Evolutionary conservation across 2,888 invertebrate genomes (phyloP).

Genomic region (Cynaeus angustus): DNA sequence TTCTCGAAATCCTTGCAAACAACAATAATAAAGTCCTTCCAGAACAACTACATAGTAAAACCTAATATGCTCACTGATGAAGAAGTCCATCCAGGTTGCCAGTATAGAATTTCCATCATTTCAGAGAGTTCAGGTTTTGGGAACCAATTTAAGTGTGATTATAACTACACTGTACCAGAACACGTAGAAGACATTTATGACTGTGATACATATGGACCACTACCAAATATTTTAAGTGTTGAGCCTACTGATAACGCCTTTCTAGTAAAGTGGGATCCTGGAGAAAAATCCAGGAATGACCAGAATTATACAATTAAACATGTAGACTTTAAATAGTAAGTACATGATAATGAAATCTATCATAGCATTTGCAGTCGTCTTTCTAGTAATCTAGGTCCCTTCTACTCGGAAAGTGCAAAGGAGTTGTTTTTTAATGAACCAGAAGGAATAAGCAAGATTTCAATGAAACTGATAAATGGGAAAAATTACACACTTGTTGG

Average conservation of each 20-base stretch:
- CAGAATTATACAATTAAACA: constrained; percentile 7
- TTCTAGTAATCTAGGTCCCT: too few species aligned
- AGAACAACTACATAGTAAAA: background rate
- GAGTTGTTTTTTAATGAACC: background rate
- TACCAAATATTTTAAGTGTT: constrained; percentile 23
- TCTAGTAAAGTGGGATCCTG: constrained; percentile 40
- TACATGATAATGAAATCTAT: constrained; percentile 6
- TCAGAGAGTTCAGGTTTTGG: too few species aligned
- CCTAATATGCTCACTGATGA: background rate
- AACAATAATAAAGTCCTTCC: too few species aligned
- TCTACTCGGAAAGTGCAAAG: background rate
- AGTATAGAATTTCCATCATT: background rate
- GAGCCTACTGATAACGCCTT: background rate
- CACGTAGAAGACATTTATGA: constrained; percentile 36
- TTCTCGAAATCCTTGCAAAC: too few species aligned
- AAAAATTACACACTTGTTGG: constrained; percentile 26
- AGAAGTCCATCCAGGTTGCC: background rate
- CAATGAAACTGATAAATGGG: constrained; percentile 4
- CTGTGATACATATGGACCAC: constrained; percentile 29
- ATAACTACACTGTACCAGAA: constrained; percentile 14
- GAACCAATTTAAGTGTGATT: background rate
- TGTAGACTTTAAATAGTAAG: constrained; percentile 29
- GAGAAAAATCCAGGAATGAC: background rate
- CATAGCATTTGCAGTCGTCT: background rate
- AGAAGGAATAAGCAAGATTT: background rate